Base-by-base conservation (phyloP, 2,797 vertebrate genomes). In the Malurus splendens region DNA sequence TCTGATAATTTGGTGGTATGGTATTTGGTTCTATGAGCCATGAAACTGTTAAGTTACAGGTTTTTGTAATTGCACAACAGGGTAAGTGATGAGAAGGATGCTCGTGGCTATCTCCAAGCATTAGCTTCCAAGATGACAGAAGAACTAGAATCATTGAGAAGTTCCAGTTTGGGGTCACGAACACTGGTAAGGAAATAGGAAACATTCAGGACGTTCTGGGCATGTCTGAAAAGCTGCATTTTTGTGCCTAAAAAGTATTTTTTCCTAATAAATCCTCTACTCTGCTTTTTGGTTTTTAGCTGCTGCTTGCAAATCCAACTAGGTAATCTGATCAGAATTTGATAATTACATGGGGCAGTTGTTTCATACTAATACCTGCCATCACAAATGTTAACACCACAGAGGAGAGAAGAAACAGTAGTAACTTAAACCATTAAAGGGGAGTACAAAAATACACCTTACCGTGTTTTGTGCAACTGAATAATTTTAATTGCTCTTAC, bases 51-150 rank as follows among this genome's bases (percentile, higher is more conserved):
- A 62, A 87, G 32, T 94, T 67, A 75, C 12, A 11, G 9, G 8
- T 57, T 89, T 86, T 90, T 92, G 25, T 91, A 64, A 87, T 87
- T 94, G 60, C 45, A 28, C 64, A 39, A 79, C 78, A 99, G 99
- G 99, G 99, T 99, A 72, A 99, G 99, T 8, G 99, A 99, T 30
- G 99, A 99, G 97, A 99, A 99, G 83, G 99, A 99, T 5, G 99
- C 99, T 16, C 97, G 99, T 47, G 99, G 99, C 23, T 99, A 99
- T 90, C 98, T 99, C 44, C 99, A 99, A 85, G 98, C 99, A 48
- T 95, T 99, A 75, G 99, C 99, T 82, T 98, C 98, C 47, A 99
- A 99, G 97, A 99, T 99, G 99, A 99, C 98, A 0, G 99, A 99
- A 93, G 99, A 99, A 92, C 97, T 99, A 19, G 99, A 99, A 90